Base-by-base conservation (phyloP, 2,113 vertebrate species). In the Empidonax traillii region DNA sequence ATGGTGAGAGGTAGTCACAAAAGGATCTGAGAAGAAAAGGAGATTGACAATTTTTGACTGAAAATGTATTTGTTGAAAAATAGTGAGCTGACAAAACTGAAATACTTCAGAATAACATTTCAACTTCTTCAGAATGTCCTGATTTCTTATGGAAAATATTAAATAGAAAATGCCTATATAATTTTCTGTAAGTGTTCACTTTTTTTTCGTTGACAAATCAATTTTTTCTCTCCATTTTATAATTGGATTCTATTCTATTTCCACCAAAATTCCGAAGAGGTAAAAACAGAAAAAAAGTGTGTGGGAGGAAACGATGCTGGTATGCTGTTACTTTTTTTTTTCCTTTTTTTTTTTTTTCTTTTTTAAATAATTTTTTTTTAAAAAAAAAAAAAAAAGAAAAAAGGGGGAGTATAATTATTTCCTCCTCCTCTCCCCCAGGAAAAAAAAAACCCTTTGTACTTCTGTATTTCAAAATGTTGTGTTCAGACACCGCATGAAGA, bases 71-170 rank as follows among this genome's bases (percentile, higher is more conserved):
- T 95, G 92, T 93, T 94, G 93, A 95, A 97, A 97, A 96, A 96
- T 84, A 95, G 85, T 81, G 75, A 94, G 65, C 88, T 94, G 94
- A 95, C 94, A 93, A 95, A 96, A 91, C 61, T 52, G 90, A 85
- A 96, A 94, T 93, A 95, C 95, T 93, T 94, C 75, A 95, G 78
- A 96, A 81, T 88, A 96, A 90, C 82, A 94, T 86, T 88, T 96
- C 87, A 88, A 46, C n/a, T 95, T 95, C 73, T 92, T 92, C 65
- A 72, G 69, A 94, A 95, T 65, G 55, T 86, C 44, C 84, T 78
- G 76, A 81, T 86, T 96, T 96, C 88, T 90, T 35, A 87, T n/a
- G 28, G 92, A 86, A 95, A 95, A 86, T 0, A 4, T 41, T 61
- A 90, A 94, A 89, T 39, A 78, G 52, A 94, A 97, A 96, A 93